Evolutionary conservation across 2,113 vertebrate genomes (phyloP).

Genomic region (Rana temporaria): DNA sequence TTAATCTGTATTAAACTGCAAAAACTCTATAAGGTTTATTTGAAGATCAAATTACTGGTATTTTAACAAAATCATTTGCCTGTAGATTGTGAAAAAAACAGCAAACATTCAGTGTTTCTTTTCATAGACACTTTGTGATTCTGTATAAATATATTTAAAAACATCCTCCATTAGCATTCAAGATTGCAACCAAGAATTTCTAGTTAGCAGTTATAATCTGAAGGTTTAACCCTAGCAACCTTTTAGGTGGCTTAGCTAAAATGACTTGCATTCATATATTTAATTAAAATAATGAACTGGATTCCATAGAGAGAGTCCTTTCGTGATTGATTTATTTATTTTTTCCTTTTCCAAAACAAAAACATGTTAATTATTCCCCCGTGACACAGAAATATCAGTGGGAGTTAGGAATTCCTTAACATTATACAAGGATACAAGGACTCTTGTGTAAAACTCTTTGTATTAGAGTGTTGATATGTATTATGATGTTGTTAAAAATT

Average conservation of each 20-base stretch:
- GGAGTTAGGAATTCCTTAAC: background rate
- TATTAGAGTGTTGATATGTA: background rate
- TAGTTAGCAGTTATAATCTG: constrained; percentile 18
- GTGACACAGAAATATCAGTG: constrained; percentile 23
- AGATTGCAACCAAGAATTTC: background rate
- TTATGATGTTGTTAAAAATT: constrained; percentile 5
- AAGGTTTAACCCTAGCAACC: constrained; percentile 14
- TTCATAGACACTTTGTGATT: background rate
- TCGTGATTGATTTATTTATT: background rate
- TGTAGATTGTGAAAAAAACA: background rate
- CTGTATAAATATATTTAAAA: background rate
- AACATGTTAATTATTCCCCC: constrained; percentile 25
- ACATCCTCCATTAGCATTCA: constrained; percentile 12
- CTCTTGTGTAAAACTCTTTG: constrained; percentile 18
- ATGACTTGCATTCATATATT: constrained; percentile 26
- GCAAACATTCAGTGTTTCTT: background rate
- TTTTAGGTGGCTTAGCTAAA: constrained; percentile 30
- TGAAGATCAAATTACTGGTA: too few relatives aligned
- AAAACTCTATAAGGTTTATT: too few relatives aligned
- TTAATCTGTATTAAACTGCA: too few relatives aligned
- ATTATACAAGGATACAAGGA: background rate
- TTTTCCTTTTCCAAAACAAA: background rate
- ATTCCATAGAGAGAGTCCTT: background rate
- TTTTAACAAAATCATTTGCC: background rate
- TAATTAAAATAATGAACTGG: constrained; percentile 38